Conservation (phyloP, 1,140 invertebrate species). For the Drosophila lacteicornis region DNA sequence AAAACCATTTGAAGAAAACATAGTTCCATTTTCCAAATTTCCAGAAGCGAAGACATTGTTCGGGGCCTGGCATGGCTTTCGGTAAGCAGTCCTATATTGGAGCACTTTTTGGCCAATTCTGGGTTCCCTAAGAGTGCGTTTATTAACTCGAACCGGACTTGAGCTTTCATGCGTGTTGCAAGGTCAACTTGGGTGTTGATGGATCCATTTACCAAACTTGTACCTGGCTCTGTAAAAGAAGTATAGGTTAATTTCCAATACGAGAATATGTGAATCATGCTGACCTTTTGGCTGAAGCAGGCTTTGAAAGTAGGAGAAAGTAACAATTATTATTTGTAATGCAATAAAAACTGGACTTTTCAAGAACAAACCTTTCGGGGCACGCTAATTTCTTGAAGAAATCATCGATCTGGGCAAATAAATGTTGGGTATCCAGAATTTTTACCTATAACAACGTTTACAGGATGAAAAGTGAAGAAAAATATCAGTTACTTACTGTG, state of each 20-base stretch:
- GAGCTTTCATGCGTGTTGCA: background rate
- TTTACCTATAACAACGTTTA: background rate
- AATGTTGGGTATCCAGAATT: background rate
- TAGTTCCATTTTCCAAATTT: background rate
- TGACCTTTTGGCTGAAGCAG: background rate
- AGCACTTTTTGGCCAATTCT: background rate
- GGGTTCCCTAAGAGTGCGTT: background rate
- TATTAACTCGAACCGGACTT: background rate
- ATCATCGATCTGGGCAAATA: background rate
- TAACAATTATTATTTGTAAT: background rate
- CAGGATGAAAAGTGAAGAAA: background rate
- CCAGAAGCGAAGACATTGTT: background rate
- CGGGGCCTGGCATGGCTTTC: accelerated
- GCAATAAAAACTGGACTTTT: background rate
- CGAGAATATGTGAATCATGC: too few species aligned
- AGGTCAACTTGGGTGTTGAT: background rate
- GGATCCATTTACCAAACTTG: too few species aligned
- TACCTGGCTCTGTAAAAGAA: background rate
- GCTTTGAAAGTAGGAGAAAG: background rate
- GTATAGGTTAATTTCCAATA: background rate
- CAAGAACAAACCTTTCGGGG: background rate
- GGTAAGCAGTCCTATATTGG: too few species aligned
- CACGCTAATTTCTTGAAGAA: background rate
- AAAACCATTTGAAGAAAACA: background rate
- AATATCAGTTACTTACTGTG: background rate